Evolutionary conservation across 64 coral and sea anemone genomes (phyloP).

Genomic region (Stichodactyla mertensii): DNA sequence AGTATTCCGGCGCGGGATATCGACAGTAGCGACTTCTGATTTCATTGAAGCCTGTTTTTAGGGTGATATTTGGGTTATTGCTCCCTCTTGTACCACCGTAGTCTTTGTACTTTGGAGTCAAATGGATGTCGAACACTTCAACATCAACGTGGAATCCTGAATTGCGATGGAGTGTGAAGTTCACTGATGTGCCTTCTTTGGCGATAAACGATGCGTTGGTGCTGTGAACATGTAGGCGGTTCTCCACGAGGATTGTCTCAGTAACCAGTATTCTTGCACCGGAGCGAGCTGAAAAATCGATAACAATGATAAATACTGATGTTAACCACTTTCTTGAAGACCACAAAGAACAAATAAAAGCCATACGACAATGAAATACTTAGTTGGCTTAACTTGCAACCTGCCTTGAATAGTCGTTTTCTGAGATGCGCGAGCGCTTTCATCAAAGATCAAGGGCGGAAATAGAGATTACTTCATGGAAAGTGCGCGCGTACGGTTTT

Average conservation of each 20-base stretch:
- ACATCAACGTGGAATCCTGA: conserved; percentile 61
- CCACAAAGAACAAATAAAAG: too few species aligned
- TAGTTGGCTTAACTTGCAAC: too few species aligned
- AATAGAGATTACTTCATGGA: too few species aligned
- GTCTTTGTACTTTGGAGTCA: conserved; percentile 62
- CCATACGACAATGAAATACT: too few species aligned
- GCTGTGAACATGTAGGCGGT: conserved; percentile 37
- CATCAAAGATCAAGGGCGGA: too few species aligned
- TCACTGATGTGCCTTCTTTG: conserved; percentile 1
- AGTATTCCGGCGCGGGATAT: conserved; percentile 56
- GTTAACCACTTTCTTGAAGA: too few species aligned
- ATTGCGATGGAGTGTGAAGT: conserved; percentile 28
- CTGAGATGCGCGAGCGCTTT: too few species aligned
- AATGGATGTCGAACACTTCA: conserved; percentile 35
- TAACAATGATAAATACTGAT: too few species aligned
- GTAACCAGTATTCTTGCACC: conserved; percentile 1
- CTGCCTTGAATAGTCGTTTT: too few species aligned
- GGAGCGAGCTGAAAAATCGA: conserved; percentile 27
- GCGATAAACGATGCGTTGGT: conserved; percentile 27
- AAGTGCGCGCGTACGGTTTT: too few species aligned
- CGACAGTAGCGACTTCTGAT: conserved; percentile 38
- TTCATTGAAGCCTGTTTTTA: conserved; percentile 34
- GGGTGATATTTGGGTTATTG: conserved; percentile 41
- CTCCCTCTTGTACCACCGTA: conserved; percentile 40
- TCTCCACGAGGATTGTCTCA: conserved; percentile 44